phyloP scores from a whole-genome alignment of 2,113 vertebrate genomes.

The Boleophthalmus pectinirostris region DNA sequence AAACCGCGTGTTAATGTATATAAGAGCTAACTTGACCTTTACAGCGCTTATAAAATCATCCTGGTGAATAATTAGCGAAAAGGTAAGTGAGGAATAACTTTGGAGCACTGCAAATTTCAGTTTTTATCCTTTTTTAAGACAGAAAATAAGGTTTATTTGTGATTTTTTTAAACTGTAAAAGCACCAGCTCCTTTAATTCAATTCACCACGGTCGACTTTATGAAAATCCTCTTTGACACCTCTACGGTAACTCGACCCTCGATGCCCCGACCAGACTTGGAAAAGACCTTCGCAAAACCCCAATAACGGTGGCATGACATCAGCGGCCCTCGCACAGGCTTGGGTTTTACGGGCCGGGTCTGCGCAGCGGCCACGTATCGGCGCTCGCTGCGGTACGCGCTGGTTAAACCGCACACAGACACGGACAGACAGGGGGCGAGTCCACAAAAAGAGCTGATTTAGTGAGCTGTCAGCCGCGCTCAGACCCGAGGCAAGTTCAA shows the following conservation, averaged over 20 bases:
- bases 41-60: too few relatives aligned
- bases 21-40: too few relatives aligned
- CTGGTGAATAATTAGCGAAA: too few relatives aligned
- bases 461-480: constrained; percentile 77
- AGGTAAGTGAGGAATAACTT: too few relatives aligned
- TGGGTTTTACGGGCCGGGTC: constrained; percentile 76
- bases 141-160: too few relatives aligned
- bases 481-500: constrained; percentile 76
- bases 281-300: constrained; percentile 23
- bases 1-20: too few relatives aligned
- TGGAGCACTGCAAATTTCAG: too few relatives aligned
- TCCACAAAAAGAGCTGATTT: constrained; percentile 81
- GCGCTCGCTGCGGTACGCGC: constrained; percentile 73
- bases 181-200: neutral
- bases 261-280: neutral
- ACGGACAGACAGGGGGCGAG: constrained; percentile 49
- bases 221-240: neutral
- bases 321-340: constrained; percentile 53
- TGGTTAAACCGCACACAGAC: constrained; percentile 82
- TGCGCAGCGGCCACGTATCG: constrained; percentile 73
- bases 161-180: too few relatives aligned
- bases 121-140: too few relatives aligned
- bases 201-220: neutral
- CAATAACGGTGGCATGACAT: constrained; percentile 61
- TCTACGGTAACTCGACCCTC: neutral